Evolutionary conservation across 2,888 invertebrate species (phyloP).

Genomic region (Alloscopus bannaensis): DNA sequence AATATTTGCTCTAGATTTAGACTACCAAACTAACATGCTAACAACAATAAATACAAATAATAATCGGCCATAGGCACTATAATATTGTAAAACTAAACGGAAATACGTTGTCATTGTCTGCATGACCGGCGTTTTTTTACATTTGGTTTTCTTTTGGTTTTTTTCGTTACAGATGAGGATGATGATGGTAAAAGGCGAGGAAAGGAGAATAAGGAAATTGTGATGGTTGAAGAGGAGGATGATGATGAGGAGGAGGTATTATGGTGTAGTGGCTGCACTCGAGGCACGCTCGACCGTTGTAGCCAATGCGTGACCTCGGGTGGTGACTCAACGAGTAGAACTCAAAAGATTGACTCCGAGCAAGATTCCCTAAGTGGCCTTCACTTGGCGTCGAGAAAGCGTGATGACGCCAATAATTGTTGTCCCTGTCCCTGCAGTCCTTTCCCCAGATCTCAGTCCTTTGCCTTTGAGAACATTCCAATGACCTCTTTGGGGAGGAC

Average conservation of each 20-base stretch:
- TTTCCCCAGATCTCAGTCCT: constrained; percentile 70
- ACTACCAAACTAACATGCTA: too few species aligned
- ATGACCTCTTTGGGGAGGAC: constrained; percentile 46
- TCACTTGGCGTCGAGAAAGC: constrained; percentile 16
- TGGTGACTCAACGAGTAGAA: background rate
- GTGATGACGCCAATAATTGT: constrained; percentile 49
- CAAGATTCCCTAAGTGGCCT: constrained; percentile 38
- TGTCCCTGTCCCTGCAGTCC: constrained; percentile 63
- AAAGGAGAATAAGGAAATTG: constrained; percentile 42
- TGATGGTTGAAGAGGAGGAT: constrained; percentile 35
- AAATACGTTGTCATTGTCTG: too few species aligned
- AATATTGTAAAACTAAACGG: too few species aligned
- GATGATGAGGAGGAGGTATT: constrained; percentile 56
- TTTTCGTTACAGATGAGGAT: constrained; percentile 71
- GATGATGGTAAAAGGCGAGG: constrained; percentile 41
- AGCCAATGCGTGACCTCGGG: constrained; percentile 24
- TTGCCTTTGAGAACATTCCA: constrained; percentile 70
- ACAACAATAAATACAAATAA: too few species aligned
- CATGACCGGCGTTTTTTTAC: constrained; percentile 42
- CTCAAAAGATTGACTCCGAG: background rate
- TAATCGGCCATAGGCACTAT: too few species aligned
- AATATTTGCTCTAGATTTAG: too few species aligned
- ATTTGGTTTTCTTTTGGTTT: constrained; percentile 65
- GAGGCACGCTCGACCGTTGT: constrained; percentile 65
- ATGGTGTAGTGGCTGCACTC: constrained; percentile 72